A percentile compares a stretch with the other conserved stretches of the same genome.
These are phyloP conservation scores for Cheilosia soror DNA, from an alignment of 2,888 invertebrate genomes.

Conservation along the genomic window DNA sequence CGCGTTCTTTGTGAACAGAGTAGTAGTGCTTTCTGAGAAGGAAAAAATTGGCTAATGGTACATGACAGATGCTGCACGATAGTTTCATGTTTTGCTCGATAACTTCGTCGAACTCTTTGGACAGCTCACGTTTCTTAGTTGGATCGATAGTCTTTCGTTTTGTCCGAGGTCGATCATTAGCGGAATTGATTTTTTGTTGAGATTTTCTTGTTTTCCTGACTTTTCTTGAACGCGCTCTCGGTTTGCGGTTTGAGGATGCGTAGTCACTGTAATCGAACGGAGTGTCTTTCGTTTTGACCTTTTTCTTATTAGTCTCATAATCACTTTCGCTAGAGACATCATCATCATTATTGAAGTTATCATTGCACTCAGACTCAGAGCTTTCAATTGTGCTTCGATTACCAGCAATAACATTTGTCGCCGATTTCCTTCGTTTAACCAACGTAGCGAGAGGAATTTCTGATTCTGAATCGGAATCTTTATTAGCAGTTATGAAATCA, in stretches of 20 bases:
- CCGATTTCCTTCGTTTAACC: constrained; percentile 4
- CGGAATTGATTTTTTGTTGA: constrained; percentile 67
- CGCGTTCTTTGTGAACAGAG: constrained; percentile 69
- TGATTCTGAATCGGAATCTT: constrained; percentile 46
- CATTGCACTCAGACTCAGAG: background rate
- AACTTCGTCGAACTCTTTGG: constrained; percentile 75
- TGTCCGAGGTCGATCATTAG: constrained; percentile 77
- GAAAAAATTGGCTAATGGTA: constrained; percentile 65
- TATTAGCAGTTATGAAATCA: background rate
- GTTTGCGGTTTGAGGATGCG: background rate
- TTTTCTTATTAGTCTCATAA: background rate
- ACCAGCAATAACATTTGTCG: background rate
- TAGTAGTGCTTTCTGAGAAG: constrained; percentile 71
- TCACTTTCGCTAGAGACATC: background rate
- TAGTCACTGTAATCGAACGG: background rate
- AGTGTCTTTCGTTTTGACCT: background rate
- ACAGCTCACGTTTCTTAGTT: constrained; percentile 76
- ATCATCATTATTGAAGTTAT: background rate
- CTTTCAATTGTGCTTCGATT: background rate
- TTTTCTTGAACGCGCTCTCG: background rate
- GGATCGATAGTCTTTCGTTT: constrained; percentile 26
- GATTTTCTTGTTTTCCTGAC: background rate
- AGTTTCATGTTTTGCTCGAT: constrained; percentile 73
- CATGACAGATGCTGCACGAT: constrained; percentile 75
- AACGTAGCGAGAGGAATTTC: constrained; percentile 47